Evolutionary conservation across 1,140 invertebrate species (phyloP).

Genomic region (Aphis gossypii): DNA sequence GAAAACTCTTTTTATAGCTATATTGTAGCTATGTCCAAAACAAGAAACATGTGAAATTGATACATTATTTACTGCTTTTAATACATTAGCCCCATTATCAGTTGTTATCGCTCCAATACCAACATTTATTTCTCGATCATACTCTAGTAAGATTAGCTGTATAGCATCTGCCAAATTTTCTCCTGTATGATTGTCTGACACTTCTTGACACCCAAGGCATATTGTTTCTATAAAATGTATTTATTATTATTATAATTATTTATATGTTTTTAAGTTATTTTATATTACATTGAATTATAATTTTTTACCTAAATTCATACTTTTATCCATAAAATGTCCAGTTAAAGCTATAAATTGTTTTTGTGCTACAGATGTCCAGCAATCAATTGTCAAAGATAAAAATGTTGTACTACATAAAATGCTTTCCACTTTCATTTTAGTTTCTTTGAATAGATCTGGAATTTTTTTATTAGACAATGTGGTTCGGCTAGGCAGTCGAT

Average conservation of each 20-base stretch:
- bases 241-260: slow-evolving; percentile 16
- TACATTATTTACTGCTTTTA: slow-evolving; percentile 20
- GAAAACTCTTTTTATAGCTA: slow-evolving; percentile 15
- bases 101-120: slow-evolving; percentile 10
- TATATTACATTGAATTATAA: slow-evolving; percentile 1
- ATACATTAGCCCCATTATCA: slow-evolving; percentile 9
- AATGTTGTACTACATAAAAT: slow-evolving; percentile 12
- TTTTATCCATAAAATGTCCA: slow-evolving; percentile 19
- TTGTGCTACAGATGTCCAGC: slow-evolving; percentile 12
- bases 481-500: slow-evolving; percentile 59
- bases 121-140: slow-evolving; percentile 30
- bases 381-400: slow-evolving; percentile 22
- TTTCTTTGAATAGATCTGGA: slow-evolving; percentile 59
- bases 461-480: slow-evolving; percentile 61
- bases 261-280: not conserved
- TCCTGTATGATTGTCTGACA: slow-evolving; percentile 22
- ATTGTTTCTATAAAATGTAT: slow-evolving; percentile 22
- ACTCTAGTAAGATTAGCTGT: slow-evolving; percentile 25
- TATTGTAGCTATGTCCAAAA: slow-evolving; percentile 7
- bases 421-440: slow-evolving; percentile 50
- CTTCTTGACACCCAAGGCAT: not conserved
- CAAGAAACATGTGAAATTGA: slow-evolving; percentile 15
- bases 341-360: slow-evolving; percentile 1
- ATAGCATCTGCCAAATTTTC: slow-evolving; percentile 30
- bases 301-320: slow-evolving; percentile 17